These are phyloP conservation scores for Lepidocyrtinus sp. DNA, from an alignment of 2,888 invertebrate species.

Conservation along the genomic window DNA sequence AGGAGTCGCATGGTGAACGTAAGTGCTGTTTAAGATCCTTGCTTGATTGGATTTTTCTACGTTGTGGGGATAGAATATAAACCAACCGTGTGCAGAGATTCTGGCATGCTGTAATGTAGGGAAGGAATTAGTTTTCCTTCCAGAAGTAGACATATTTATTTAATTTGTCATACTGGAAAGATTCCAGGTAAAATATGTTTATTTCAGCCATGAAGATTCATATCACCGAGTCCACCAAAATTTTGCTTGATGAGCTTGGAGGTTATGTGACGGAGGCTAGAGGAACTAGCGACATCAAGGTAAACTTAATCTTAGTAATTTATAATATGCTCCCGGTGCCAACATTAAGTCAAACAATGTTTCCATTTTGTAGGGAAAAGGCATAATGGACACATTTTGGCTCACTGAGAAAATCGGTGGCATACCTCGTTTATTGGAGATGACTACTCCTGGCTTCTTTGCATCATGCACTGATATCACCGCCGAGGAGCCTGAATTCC, in stretches of 20 bases:
- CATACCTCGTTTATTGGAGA: slow-evolving; percentile 73
- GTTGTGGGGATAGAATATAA: too few relatives aligned
- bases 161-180: slow-evolving; percentile 22
- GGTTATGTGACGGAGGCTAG: slow-evolving; percentile 71
- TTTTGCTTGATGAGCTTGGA: slow-evolving; percentile 74
- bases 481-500: slow-evolving; percentile 53
- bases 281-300: slow-evolving; percentile 69
- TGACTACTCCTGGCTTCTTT: slow-evolving; percentile 70
- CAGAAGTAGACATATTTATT: background rate
- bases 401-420: slow-evolving; percentile 73
- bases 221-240: slow-evolving; percentile 76
- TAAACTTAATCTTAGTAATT: too few relatives aligned
- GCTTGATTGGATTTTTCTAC: too few relatives aligned
- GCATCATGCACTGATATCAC: slow-evolving; percentile 35
- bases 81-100: too few relatives aligned
- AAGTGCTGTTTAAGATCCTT: too few relatives aligned
- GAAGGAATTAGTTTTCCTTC: too few relatives aligned
- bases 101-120: too few relatives aligned
- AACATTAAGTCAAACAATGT: background rate
- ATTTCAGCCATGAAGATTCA: slow-evolving; percentile 77
- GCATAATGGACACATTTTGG: slow-evolving; percentile 77
- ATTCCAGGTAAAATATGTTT: background rate
- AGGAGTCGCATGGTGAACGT: slow-evolving; percentile 77
- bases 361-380: slow-evolving; percentile 76
- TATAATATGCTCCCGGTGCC: too few relatives aligned